Conservation (phyloP, 2,113 vertebrate genomes). For the Meriones unguiculatus region DNA sequence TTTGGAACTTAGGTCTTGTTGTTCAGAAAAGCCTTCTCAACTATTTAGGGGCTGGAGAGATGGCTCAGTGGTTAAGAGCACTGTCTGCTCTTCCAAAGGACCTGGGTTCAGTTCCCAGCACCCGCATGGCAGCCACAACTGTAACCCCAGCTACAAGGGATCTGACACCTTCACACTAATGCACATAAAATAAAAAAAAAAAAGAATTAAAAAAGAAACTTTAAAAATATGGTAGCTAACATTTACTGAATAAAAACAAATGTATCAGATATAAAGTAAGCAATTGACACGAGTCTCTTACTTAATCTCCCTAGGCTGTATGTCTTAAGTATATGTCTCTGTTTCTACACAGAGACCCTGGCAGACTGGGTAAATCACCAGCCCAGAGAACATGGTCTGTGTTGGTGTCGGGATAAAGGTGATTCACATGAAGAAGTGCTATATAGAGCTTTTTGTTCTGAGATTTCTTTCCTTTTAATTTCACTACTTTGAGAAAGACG, state of each 20-base stretch:
- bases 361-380: background rate
- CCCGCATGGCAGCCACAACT: too few relatives aligned
- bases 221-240: background rate
- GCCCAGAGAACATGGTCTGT: background rate
- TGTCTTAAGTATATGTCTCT: background rate
- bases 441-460: background rate
- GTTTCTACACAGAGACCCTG: background rate
- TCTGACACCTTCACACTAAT: too few relatives aligned
- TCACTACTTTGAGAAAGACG: background rate
- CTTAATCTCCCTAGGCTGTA: background rate
- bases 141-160: too few relatives aligned
- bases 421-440: background rate
- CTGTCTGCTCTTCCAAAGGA: too few relatives aligned
- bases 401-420: background rate
- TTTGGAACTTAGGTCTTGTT: constrained; percentile 63
- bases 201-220: background rate
- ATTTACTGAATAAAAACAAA: background rate
- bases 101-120: too few relatives aligned
- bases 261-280: background rate
- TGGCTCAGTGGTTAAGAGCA: too few relatives aligned
- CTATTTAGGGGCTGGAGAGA: background rate
- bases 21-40: constrained; percentile 37
- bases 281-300: background rate
- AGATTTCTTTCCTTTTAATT: background rate
- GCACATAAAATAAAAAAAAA: too few relatives aligned